Percentiles rank a stretch among this genome's conserved stretches.
phyloP scores from a whole-genome alignment of 1,140 invertebrate genomes.

The Aleiodes sp. region DNA sequence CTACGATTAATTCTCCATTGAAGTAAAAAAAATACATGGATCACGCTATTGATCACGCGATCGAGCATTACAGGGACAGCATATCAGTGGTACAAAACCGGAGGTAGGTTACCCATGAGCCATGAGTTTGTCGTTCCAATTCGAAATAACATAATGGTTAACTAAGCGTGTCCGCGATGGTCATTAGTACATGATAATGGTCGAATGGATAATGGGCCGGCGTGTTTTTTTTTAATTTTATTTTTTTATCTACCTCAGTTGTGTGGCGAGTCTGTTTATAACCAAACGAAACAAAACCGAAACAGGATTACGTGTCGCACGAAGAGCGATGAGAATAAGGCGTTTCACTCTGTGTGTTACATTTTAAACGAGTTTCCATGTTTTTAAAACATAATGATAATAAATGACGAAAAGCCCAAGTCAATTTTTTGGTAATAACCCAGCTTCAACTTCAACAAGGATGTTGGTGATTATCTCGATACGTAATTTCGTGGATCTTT shows the following conservation, averaged over 20 bases:
- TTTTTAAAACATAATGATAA: too few relatives aligned
- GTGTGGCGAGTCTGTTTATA: conserved; percentile 38
- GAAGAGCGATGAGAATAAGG: not conserved
- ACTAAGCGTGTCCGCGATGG: conserved; percentile 52
- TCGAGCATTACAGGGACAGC: conserved; percentile 7
- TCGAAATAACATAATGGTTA: conserved; percentile 46
- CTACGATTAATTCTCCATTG: not conserved
- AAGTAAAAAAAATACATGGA: not conserved
- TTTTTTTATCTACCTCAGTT: conserved; percentile 26
- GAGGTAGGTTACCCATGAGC: conserved; percentile 3
- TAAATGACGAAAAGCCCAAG: too few relatives aligned
- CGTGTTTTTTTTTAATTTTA: too few relatives aligned
- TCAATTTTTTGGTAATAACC: too few relatives aligned
- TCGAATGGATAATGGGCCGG: conserved; percentile 45
- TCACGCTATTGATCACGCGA: conserved; percentile 29
- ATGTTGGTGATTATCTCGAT: too few relatives aligned
- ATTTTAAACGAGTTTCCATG: too few relatives aligned
- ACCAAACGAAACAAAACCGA: conserved; percentile 20
- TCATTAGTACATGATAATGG: conserved; percentile 55
- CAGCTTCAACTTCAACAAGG: too few relatives aligned
- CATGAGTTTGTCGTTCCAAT: not conserved
- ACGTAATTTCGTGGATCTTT: not conserved
- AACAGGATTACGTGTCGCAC: conserved; percentile 15
- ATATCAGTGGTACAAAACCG: conserved; percentile 13
- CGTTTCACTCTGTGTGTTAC: not conserved